Evolutionary conservation across 64 coral and sea anemone species (phyloP).

Genomic region (Montipora efflorescens): DNA sequence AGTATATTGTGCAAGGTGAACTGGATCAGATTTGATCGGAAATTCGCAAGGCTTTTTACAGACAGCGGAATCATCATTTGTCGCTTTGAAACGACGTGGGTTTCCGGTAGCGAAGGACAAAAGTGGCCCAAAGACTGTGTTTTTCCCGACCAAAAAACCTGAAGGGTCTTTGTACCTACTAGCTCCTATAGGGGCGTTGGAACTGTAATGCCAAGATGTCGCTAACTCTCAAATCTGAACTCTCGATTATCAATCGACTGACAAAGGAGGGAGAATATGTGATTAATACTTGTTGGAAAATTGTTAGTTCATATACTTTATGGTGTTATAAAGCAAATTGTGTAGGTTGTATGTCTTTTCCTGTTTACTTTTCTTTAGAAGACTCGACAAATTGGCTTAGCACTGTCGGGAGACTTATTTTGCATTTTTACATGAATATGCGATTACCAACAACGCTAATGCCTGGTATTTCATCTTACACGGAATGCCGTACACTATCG

Average conservation of each 20-base stretch:
- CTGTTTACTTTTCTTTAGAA: constrained; percentile 66
- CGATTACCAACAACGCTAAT: neutral
- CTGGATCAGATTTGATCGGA: neutral
- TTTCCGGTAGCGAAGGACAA: neutral
- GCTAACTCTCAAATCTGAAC: neutral
- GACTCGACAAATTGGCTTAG: constrained; percentile 76
- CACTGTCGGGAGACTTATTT: constrained; percentile 19
- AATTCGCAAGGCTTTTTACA: neutral
- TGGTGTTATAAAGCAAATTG: constrained; percentile 37
- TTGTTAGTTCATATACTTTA: constrained; percentile 1
- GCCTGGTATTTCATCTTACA: neutral
- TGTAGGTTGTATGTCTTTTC: constrained; percentile 38
- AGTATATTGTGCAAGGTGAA: constrained; percentile 57
- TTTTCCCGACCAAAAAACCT: neutral
- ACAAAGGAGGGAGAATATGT: neutral
- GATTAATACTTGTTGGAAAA: neutral
- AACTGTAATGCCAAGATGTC: constrained; percentile 1
- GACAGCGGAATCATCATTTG: constrained; percentile 16
- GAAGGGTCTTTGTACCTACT: neutral
- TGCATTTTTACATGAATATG: constrained; percentile 10
- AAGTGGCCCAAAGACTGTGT: neutral
- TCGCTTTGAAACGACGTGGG: neutral
- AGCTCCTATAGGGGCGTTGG: constrained; percentile 1
- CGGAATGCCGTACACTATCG: neutral
- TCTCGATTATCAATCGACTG: neutral